Conservation (phyloP, 2,888 invertebrate species). For the Adelphocoris suturalis region DNA sequence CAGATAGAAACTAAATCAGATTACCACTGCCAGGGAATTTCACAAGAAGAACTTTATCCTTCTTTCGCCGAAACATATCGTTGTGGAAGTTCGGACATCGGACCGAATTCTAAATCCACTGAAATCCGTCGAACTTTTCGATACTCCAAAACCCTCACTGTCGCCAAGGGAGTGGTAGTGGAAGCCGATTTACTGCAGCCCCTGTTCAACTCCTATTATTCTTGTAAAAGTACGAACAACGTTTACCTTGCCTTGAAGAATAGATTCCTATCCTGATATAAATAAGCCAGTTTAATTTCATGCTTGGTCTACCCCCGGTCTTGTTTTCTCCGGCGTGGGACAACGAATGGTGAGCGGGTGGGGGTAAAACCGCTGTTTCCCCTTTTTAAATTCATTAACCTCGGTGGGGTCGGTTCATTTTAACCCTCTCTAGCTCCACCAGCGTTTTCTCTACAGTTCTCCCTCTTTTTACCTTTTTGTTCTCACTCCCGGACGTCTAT, state of each 20-base stretch:
- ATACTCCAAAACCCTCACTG: neutral
- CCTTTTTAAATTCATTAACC: slow-evolving; percentile 31
- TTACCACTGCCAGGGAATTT: too few relatives aligned
- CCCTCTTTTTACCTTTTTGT: neutral
- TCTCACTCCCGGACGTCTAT: neutral
- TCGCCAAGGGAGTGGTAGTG: neutral
- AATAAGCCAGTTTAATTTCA: slow-evolving; percentile 63
- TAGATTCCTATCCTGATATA: slow-evolving; percentile 56
- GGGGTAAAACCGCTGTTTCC: slow-evolving; percentile 26
- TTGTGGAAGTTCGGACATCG: too few relatives aligned
- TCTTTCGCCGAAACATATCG: too few relatives aligned
- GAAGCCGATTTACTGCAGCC: slow-evolving; percentile 13
- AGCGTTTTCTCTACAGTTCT: slow-evolving; percentile 14
- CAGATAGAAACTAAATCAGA: too few relatives aligned
- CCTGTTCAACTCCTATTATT: neutral
- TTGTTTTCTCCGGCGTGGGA: slow-evolving; percentile 42
- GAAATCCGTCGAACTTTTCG: neutral
- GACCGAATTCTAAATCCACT: too few relatives aligned
- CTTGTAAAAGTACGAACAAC: slow-evolving; percentile 47
- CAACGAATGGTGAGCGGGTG: neutral
- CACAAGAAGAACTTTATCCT: too few relatives aligned
- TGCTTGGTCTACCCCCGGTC: slow-evolving; percentile 48
- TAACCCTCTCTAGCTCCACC: neutral
- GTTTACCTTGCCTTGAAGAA: slow-evolving; percentile 56
- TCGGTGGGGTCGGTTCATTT: slow-evolving; percentile 25